A percentile compares a stretch with the other conserved stretches of the same genome.
These are phyloP conservation scores for Polydrusus tereticollis DNA, from an alignment of 2,888 invertebrate species.

Conservation along the genomic window DNA sequence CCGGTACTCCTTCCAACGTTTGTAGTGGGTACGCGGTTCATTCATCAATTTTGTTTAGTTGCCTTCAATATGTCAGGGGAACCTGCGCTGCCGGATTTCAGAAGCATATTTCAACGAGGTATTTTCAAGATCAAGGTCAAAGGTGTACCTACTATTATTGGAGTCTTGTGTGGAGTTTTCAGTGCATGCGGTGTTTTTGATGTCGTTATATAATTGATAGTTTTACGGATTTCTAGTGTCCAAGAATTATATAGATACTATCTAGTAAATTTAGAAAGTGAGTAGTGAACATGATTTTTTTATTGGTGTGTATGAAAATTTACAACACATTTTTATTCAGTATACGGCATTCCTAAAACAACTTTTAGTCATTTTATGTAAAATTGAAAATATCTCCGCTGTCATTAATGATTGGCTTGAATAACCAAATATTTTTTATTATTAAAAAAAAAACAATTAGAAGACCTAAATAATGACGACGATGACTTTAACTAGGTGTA, in stretches of 20 bases:
- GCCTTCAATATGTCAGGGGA: constrained; percentile 43
- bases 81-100: constrained; percentile 44
- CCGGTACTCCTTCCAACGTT: constrained; percentile 54
- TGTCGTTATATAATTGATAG: constrained; percentile 4
- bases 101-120: constrained; percentile 32
- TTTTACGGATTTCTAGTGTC: neutral
- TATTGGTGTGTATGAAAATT: constrained; percentile 1
- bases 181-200: constrained; percentile 37
- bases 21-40: constrained; percentile 57
- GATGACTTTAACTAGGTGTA: too few relatives aligned
- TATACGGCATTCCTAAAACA: neutral
- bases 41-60: constrained; percentile 57
- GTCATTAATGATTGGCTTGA: too few relatives aligned
- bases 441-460: too few relatives aligned
- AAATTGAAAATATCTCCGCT: too few relatives aligned
- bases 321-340: neutral
- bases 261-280: neutral
- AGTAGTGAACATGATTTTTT: neutral
- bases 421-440: too few relatives aligned
- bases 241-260: too few relatives aligned
- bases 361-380: too few relatives aligned
- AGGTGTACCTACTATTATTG: constrained; percentile 38
- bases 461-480: too few relatives aligned
- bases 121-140: constrained; percentile 55
- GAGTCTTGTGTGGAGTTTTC: constrained; percentile 34